Evolutionary conservation across 2,113 vertebrate genomes (phyloP).

Genomic region (Dicentrarchus labrax): DNA sequence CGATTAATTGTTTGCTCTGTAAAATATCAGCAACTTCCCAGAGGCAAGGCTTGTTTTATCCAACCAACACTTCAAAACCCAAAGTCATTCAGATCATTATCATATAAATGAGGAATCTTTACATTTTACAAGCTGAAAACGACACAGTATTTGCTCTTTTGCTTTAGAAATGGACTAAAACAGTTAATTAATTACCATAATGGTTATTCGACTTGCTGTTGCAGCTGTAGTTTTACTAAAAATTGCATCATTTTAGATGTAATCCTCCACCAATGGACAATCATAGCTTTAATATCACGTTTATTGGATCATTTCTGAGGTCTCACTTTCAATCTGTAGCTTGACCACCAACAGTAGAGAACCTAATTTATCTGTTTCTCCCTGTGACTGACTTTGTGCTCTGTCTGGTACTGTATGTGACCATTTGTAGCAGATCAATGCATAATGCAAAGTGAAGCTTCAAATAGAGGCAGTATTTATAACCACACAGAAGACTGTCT

Average conservation of each 20-base stretch:
- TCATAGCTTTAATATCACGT: background rate
- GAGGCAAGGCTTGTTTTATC: background rate
- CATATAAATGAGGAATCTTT: too few species aligned
- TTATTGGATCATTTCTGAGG: background rate
- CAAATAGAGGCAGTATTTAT: conserved; percentile 16
- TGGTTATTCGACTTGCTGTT: background rate
- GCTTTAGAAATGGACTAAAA: background rate
- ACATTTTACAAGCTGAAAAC: too few species aligned
- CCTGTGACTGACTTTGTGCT: background rate
- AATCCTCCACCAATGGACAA: background rate
- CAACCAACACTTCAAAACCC: background rate
- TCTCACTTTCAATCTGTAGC: background rate
- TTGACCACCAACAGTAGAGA: background rate
- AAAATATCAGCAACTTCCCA: background rate
- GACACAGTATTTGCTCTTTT: background rate
- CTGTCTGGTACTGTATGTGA: conserved; percentile 4
- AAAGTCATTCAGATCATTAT: background rate
- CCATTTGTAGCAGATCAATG: conserved; percentile 33
- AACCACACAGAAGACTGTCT: conserved; percentile 10
- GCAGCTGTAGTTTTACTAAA: background rate
- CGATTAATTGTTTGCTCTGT: too few species aligned
- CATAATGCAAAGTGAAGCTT: conserved; percentile 35
- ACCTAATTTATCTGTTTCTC: background rate
- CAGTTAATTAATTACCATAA: too few species aligned
- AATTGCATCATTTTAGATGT: background rate